Evolutionary conservation across 2,113 vertebrate species (phyloP), one percentile per base, ranked within the genome.

Genomic region (Xenopus tropicalis): DNA sequence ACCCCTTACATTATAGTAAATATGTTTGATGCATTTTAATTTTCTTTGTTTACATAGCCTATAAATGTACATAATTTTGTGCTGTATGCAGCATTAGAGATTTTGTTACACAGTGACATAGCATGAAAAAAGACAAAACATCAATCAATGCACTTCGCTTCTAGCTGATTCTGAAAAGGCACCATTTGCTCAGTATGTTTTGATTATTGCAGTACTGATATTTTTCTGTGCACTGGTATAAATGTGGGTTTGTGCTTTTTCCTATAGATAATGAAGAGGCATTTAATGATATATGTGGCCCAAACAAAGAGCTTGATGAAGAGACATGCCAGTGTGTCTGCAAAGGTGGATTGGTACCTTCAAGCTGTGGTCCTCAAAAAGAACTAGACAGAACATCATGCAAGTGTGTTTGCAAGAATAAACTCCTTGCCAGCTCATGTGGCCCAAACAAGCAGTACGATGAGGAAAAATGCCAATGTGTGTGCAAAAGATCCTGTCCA

Each of bases 311-410:
- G 73, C 86, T 98, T 77, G 94, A 98, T 58, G 85, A 96, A 79
- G 95, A 97, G 74, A 96, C 91, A 1, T 98, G 96, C 66, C 95
- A 95, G 25, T 98, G 96, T 48, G 86, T 95, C 43, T 98, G 96
- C 82, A 91, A 57, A 78, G 92, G 81, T 4, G 88, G 80, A 0
- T 59, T 89, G 66, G 78, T 42, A 16, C 84, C 81, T 57, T 90
- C 85, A 1, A 88, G 88, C 84, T 98, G 96, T 14, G 94, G 93
- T 14, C 89, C 91, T 7, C 87, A 93, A 82, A 91, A 82, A 61
- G 90, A 94, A 76, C 80, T 95, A 1, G 94, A 98, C 83, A 91
- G 83, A 65, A 87, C 90, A 51, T 93, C 91, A 0, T 98, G 96
- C 80, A 93, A 93, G 77, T 98, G 96, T 61, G 80, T 84, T 3